Base-by-base conservation (phyloP, 1,140 invertebrate species). In the Drosophila tristis region DNA sequence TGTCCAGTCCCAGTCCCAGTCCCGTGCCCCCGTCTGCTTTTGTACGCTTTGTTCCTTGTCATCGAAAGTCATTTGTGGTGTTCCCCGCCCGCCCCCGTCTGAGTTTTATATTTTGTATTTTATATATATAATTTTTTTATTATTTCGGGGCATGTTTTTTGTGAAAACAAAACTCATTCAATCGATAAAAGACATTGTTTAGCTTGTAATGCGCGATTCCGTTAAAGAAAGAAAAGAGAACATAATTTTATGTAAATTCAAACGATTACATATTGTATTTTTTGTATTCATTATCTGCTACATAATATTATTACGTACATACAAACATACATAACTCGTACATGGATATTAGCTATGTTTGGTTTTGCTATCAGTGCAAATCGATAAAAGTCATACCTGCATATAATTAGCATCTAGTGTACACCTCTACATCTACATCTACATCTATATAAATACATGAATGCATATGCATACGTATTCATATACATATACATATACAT, bases 131-230 rank as follows among this genome's bases (percentile, higher is more conserved):
- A 8, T 35, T 35, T 35, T 11, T 11, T 3, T 4, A 11, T 11
- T 35, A 3, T 35, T 35, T 35, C 11, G 35, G 11, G 35, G 11
- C 35, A 11, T 39, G 31, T 78, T 54, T 54, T 35, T 47, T 26
- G 15, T 44, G 45, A 62, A 39, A 39, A 29, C 60, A 62, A 71
- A 75, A 72, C 61, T 76, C 71, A 68, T 65, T 72, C 72, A 75
- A 82, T 79, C 76, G 58, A 82, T 77, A 89, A 89, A 89, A 89
- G 80, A 89, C 79, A 89, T 66, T 90, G 65, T 85, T 70, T 77
- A 78, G 76, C 51, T 77, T 54, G 63, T 81, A 81, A 76, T 68
- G 35, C 35, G 64, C 59, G 42, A 77, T 77, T 77, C 71, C 74
- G 71, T 63, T 51, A 45, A 60, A 47, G 16, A 16, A 57, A n/a